Evolutionary conservation across 1,140 invertebrate genomes (phyloP), one percentile per base, ranked within the genome.

Genomic region (Dermatophagoides farinae): DNA sequence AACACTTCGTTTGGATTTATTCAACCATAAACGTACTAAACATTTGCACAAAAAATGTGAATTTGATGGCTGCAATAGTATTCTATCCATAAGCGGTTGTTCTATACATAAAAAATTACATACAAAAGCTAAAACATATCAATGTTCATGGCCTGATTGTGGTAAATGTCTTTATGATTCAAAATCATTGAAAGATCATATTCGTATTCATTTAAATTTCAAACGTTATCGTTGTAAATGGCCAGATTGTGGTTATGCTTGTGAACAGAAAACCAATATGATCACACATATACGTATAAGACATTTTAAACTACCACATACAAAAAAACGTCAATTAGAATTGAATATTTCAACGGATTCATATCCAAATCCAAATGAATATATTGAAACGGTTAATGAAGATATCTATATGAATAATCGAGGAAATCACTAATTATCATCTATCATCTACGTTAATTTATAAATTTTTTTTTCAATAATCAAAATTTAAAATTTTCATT

Each of bases 181-280:
- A 4, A 53, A n/a, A 22, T 25, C 23, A n/a, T 22, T 53, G 37
- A 53, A 53, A 25, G 51, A 53, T 53, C 51, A 53, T 53, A n/a
- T 20, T n/a, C n/a, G 51, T 16, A 53, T 20, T 2, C 51, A 53
- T 39, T 53, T 53, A 22, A 25, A 25, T 22, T n/a, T 53, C 5
- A 53, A 53, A 22, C 51, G n/a, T 14, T 53, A 4, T 22, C 23
- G 23, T 14, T 53, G 51, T 39, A 53, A 25, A 22, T 53, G 51
- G 51, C 51, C 51, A 2, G 51, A 53, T 22, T 53, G 51, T 53
- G 51, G 51, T 25, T 53, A 53, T 39, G 51, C 51, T 53, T 25
- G 23, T 25, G 51, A 53, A 38, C 51, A 53, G 51, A n/a, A 38
- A 20, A 16, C 51, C 1, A 53, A 53, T 53, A 22, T 39, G 51